Evolutionary conservation across 2,888 invertebrate genomes (phyloP).

Genomic region (Uropetala carovei): DNA sequence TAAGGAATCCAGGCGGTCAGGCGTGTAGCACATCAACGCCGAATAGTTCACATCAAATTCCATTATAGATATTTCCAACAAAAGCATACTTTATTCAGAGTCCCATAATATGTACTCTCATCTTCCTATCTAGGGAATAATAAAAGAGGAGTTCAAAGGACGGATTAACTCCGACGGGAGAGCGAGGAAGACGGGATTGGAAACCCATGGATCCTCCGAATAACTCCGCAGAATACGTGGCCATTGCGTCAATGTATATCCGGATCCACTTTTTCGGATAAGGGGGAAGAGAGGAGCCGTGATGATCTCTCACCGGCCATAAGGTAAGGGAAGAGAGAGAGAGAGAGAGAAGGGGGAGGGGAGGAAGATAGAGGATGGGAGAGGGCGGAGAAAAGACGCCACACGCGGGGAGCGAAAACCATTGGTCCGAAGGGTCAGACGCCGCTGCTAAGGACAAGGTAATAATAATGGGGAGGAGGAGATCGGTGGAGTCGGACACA

Average conservation of each 20-base stretch:
- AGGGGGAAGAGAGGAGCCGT: neutral
- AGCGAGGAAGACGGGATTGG: slow-evolving; percentile 11
- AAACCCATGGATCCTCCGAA: slow-evolving; percentile 33
- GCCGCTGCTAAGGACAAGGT: slow-evolving; percentile 6
- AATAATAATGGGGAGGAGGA: slow-evolving; percentile 5
- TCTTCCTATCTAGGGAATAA: neutral
- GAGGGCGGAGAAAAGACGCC: neutral
- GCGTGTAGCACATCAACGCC: neutral
- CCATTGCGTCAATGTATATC: slow-evolving; percentile 50
- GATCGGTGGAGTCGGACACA: neutral
- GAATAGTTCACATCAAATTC: slow-evolving; percentile 44
- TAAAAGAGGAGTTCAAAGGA: neutral
- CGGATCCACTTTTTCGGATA: slow-evolving; percentile 37
- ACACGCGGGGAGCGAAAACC: neutral
- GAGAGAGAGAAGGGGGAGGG: neutral
- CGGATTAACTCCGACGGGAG: neutral
- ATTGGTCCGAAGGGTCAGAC: slow-evolving; percentile 28
- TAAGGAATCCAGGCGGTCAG: neutral
- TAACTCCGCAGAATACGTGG: neutral
- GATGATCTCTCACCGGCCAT: neutral
- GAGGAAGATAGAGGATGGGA: neutral
- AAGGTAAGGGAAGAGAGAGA: neutral
- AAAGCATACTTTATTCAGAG: slow-evolving; percentile 32
- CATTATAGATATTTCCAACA: slow-evolving; percentile 30
- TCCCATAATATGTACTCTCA: slow-evolving; percentile 43